phyloP scores from a whole-genome alignment of 1,140 invertebrate genomes.

The Proales similis region DNA sequence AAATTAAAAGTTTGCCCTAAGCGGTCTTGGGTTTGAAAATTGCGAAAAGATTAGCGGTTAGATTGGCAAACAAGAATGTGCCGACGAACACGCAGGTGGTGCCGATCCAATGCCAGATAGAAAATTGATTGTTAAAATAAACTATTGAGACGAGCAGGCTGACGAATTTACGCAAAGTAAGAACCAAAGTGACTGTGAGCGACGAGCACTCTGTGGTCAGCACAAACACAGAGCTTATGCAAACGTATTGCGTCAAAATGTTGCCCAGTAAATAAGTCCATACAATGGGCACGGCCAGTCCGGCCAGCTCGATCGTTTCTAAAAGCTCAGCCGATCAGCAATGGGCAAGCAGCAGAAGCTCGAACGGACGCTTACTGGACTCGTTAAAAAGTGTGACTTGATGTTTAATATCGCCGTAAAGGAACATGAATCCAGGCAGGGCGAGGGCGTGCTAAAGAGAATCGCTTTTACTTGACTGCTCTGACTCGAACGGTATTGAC shows the following conservation, averaged over 20 bases:
- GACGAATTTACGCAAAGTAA: constrained; percentile 88
- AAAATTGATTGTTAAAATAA: constrained; percentile 91
- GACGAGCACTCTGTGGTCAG: constrained; percentile 87
- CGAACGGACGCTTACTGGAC: constrained; percentile 43
- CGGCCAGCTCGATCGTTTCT: not conserved
- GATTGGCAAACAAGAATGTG: constrained; percentile 73
- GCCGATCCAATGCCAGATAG: constrained; percentile 81
- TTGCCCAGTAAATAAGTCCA: constrained; percentile 75
- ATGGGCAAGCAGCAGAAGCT: not conserved
- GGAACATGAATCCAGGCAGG: constrained; percentile 71
- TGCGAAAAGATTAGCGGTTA: no score
- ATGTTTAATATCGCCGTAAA: constrained; percentile 66
- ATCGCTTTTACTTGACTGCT: constrained; percentile 36
- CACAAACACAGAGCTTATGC: constrained; percentile 85
- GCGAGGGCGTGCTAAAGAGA: constrained; percentile 66
- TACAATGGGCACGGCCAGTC: constrained; percentile 62
- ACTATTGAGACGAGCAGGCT: constrained; percentile 88
- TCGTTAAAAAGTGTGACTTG: constrained; percentile 57
- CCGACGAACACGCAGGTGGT: constrained; percentile 82
- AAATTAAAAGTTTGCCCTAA: no score
- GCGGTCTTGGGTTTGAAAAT: no score
- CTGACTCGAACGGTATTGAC: constrained; percentile 37
- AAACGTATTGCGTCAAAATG: constrained; percentile 83
- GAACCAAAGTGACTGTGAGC: constrained; percentile 84
- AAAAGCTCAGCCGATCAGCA: not conserved